A percentile compares a stretch with the other conserved stretches of the same genome.
Evolutionary conservation across 2,113 vertebrate genomes (phyloP).

Genomic region (Stigmatopora argus): DNA sequence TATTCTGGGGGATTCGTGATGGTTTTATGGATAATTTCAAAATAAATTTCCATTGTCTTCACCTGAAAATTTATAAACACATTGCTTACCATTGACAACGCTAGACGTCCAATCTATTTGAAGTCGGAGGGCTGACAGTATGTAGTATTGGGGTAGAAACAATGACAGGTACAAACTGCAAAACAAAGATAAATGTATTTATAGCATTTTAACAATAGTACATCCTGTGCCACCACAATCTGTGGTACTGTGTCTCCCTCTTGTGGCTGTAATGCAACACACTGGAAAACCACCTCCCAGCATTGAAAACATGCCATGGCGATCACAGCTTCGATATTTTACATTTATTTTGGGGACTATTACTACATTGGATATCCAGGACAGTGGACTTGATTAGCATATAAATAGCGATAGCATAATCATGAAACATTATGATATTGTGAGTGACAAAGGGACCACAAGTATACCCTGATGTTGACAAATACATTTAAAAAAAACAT

Average conservation of each 20-base stretch:
- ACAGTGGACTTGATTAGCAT: conserved; percentile 21
- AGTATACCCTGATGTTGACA: conserved; percentile 22
- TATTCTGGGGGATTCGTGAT: no score
- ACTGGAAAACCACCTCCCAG: not conserved
- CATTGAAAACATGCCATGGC: not conserved
- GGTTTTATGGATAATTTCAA: no score
- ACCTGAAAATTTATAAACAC: no score
- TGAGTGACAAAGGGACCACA: conserved; percentile 30
- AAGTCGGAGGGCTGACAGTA: no score
- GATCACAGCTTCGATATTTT: not conserved
- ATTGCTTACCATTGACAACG: no score
- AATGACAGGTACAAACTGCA: no score
- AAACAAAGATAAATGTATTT: no score
- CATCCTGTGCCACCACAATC: not conserved
- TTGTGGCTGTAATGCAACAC: conserved; percentile 17
- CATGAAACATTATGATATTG: conserved; percentile 13
- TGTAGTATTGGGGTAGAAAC: no score
- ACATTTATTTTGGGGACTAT: conserved; percentile 51
- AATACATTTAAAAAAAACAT: conserved; percentile 9
- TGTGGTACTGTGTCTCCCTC: conserved; percentile 32
- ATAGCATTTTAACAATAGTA: no score
- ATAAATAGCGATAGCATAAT: conserved; percentile 37
- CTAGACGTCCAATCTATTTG: no score
- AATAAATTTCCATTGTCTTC: no score
- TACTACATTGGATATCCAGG: conserved; percentile 32